Evolutionary conservation across 2,113 vertebrate species (phyloP).

Genomic region (Dolichallabes microphthalmus): DNA sequence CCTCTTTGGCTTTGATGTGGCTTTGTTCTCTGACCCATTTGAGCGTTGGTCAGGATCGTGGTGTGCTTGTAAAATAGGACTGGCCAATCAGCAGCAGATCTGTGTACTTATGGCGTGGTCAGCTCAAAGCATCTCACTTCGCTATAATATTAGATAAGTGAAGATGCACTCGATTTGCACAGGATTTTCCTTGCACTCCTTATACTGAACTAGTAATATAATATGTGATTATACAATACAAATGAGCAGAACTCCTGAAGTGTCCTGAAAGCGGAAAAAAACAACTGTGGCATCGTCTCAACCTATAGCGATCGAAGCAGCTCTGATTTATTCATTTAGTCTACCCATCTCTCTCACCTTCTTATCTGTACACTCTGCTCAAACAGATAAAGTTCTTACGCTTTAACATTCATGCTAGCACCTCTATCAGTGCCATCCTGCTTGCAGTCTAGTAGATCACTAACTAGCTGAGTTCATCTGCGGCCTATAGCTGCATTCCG

Average conservation of each 20-base stretch:
- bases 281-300: not conserved
- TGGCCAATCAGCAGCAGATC: slow-evolving; percentile 42
- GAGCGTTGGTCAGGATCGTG: slow-evolving; percentile 51
- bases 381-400: not conserved
- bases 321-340: not conserved
- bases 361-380: not conserved
- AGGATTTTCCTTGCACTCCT: not conserved
- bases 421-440: not conserved
- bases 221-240: not conserved
- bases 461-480: not conserved
- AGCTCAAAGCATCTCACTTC: slow-evolving; percentile 14
- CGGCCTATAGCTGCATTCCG: not conserved
- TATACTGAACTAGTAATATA: not conserved
- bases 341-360: not conserved
- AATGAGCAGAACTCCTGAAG: not conserved
- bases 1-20: slow-evolving; percentile 57
- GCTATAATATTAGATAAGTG: not conserved
- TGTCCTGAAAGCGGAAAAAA: not conserved
- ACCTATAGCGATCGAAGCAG: not conserved
- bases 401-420: not conserved
- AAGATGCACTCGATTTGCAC: not conserved
- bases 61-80: slow-evolving; percentile 45
- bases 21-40: slow-evolving; percentile 66
- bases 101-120: slow-evolving; percentile 24
- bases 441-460: not conserved